Conservation (phyloP, 2,113 vertebrate species). For the Brachypteracias leptosomus region DNA sequence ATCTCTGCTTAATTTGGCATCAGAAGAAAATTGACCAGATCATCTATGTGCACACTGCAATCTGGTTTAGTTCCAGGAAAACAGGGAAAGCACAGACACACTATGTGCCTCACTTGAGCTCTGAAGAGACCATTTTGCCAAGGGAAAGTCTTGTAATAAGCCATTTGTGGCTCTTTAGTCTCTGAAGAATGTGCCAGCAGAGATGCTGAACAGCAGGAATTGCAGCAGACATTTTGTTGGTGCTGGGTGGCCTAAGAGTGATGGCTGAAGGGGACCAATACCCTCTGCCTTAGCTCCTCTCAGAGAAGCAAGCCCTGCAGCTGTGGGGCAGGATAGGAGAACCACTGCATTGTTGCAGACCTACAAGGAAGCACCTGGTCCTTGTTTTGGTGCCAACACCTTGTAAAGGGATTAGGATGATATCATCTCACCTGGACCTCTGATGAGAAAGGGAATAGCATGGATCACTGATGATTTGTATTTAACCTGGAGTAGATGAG, state of each 20-base stretch:
- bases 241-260: background rate
- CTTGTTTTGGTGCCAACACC: background rate
- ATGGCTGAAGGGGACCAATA: background rate
- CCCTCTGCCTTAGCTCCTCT: fast-evolving
- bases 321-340: background rate
- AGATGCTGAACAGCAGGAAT: background rate
- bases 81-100: background rate
- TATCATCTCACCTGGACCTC: background rate
- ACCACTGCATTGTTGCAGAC: background rate
- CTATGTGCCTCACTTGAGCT: background rate
- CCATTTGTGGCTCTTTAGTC: background rate
- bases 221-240: background rate
- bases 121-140: background rate
- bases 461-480: background rate
- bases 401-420: background rate
- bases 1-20: conserved; percentile 36
- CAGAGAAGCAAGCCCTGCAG: background rate
- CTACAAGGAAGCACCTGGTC: background rate
- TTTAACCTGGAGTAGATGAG: background rate
- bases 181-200: background rate
- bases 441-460: background rate
- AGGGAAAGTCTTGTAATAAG: background rate
- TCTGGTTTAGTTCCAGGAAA: conserved; percentile 23
- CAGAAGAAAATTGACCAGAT: background rate
- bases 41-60: background rate